Evolutionary conservation across 2,113 vertebrate species (phyloP), one percentile per base, ranked within the genome.

Genomic region (Rattus norvegicus): DNA sequence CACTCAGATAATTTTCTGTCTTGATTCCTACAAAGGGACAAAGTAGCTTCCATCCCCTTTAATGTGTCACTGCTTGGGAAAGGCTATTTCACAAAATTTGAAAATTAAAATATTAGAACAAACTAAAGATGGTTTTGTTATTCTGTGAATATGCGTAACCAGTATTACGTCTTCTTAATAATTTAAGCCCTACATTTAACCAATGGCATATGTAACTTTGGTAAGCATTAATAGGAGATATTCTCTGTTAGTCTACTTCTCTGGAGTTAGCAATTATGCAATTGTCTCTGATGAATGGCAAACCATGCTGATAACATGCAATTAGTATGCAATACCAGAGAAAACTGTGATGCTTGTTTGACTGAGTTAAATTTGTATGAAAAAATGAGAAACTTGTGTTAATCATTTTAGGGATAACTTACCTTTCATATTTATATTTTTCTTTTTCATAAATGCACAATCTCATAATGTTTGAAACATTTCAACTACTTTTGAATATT

Each of bases 201-300:
- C n/a, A 30, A 22, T 72, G 89, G 92, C 97, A 75, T 97, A 97
- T 97, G 73, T 76, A 88, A 69, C 47, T 90, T 96, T 63, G 85
- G 70, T 95, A 96, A 96, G 90, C 81, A 92, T 43, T 96, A 89
- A 88, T 94, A 91, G 90, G 92, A 96, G 0, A 54, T 97, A 91
- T 86, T 28, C 59, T 95, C 97, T 96, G 12, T 95, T 93, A 59
- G 28, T 90, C 95, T 89, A 88, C 79, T 89, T 13, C 93, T 96
- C 77, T 84, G 52, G 97, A 93, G 36, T 88, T 93, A 88, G 43
- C 80, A 97, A 97, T 98, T 98, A 96, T 90, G 76, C 88, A 97
- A 95, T 97, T 97, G 56, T 95, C 87, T 95, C 96, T 95, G 70
- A 96, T 97, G 85, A 93, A 93, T 98, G 97, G 97, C 94, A 96